Conservation (phyloP, 2,888 invertebrate genomes). For the Lasius platythorax region DNA sequence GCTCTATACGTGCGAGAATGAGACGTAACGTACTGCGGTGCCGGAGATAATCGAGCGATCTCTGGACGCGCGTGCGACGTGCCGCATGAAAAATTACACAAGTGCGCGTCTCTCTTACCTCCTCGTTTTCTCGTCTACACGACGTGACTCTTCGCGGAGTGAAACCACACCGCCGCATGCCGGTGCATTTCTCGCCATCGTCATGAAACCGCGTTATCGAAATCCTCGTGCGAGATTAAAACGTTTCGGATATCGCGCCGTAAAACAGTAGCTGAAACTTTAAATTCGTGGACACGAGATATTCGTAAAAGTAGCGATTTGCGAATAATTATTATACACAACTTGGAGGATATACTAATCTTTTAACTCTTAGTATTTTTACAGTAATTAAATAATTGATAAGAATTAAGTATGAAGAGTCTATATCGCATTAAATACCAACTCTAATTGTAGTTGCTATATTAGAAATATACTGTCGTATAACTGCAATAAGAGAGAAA, state of each 20-base stretch:
- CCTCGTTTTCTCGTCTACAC: slow-evolving; percentile 27
- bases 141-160: slow-evolving; percentile 64
- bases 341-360: not conserved
- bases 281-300: not conserved
- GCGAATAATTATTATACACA: not conserved
- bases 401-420: not conserved
- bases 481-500: not conserved
- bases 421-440: not conserved
- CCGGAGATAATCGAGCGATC: slow-evolving; percentile 72
- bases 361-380: not conserved
- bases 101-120: slow-evolving; percentile 43
- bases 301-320: slow-evolving; percentile 53
- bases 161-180: slow-evolving; percentile 40
- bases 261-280: slow-evolving; percentile 9
- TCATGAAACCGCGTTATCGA: slow-evolving; percentile 69
- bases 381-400: not conserved
- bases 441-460: not conserved
- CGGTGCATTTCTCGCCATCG: slow-evolving; percentile 56
- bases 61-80: slow-evolving; percentile 68
- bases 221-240: slow-evolving; percentile 71
- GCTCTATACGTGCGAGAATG: slow-evolving; percentile 65
- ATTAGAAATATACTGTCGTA: not conserved
- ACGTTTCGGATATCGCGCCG: slow-evolving; percentile 57
- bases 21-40: slow-evolving; percentile 67
- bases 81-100: slow-evolving; percentile 79